A percentile compares a stretch with the other conserved stretches of the same genome.
These are phyloP conservation scores for Chymomyza costata DNA, from an alignment of 1,140 invertebrate species.

Conservation along the genomic window DNA sequence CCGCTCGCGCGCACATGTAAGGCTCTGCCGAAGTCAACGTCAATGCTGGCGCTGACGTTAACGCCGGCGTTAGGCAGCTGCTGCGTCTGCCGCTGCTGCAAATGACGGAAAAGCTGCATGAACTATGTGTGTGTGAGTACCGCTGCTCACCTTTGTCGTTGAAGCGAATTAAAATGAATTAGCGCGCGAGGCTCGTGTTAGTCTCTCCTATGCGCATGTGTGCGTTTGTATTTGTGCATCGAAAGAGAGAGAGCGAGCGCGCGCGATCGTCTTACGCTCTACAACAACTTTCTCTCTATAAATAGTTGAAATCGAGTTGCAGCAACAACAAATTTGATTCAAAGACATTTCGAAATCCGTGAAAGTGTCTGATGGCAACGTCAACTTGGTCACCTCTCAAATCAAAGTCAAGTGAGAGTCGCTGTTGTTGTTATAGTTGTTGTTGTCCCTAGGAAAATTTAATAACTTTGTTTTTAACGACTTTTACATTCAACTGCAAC, in stretches of 20 bases:
- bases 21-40: conserved; percentile 19
- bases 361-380: conserved; percentile 29
- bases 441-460: too few relatives aligned
- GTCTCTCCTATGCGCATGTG: conserved; percentile 12
- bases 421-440: conserved; percentile 37
- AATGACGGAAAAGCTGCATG: too few relatives aligned
- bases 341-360: conserved; percentile 50
- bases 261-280: conserved; percentile 9
- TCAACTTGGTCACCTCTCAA: conserved; percentile 20
- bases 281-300: conserved; percentile 60
- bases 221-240: background rate
- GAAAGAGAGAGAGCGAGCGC: conserved; percentile 5
- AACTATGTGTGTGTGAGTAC: too few relatives aligned
- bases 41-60: too few relatives aligned
- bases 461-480: too few relatives aligned
- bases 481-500: too few relatives aligned
- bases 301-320: conserved; percentile 54
- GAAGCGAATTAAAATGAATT: conserved; percentile 55
- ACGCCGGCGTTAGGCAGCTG: too few relatives aligned
- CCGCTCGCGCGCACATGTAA: conserved; percentile 12
- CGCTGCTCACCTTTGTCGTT: conserved; percentile 47
- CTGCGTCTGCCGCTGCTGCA: too few relatives aligned
- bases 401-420: conserved; percentile 26
- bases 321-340: conserved; percentile 37
- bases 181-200: conserved; percentile 52